Evolutionary conservation across 2,888 invertebrate genomes (phyloP), one percentile per base, ranked within the genome.

Genomic region (Elegia similella): DNA sequence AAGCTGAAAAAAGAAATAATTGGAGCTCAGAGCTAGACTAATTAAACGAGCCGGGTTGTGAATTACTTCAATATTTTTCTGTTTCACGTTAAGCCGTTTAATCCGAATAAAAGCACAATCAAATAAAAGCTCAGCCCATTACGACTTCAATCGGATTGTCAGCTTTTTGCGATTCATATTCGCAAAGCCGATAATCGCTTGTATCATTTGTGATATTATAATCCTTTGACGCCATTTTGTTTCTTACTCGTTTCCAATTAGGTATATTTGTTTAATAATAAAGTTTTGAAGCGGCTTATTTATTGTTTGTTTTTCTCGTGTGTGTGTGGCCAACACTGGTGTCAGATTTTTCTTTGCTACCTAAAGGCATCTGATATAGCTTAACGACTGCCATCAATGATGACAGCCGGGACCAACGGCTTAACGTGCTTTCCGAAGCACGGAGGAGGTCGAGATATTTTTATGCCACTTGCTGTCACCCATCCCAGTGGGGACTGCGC

Each of bases 21-120:
- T 23, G 23, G 2, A 23, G 23, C 23, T 23, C 5, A 23, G 10
- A 2, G 6, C 32, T 8, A 1, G 10, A 10, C 2, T 10, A 2
- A n/a, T 12, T 34, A 10, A 1, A 38, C 10, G n/a, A 38, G 1
- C n/a, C n/a, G n/a, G n/a, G n/a, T n/a, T 12, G 1, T n/a, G 12
- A 12, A 38, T 38, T 0, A 38, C 6, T 38, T 38, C 12, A 38
- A 38, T 38, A 38, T 38, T 38, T 38, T 38, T 23, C 38, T 38
- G 23, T 12, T 6, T 23, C 23, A 12, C 23, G 23, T 23, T 29
- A 46, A 46, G 23, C 23, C 46, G 46, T 23, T 23, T 34, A 38
- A 50, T 50, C 38, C 50, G 17, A 38, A 38, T 50, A 50, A 50
- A 50, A 50, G 50, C 34, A 17, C 50, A 50, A 50, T 50, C 34